Conservation (phyloP, 2,797 vertebrate species). For the Gobio occitaniae region DNA sequence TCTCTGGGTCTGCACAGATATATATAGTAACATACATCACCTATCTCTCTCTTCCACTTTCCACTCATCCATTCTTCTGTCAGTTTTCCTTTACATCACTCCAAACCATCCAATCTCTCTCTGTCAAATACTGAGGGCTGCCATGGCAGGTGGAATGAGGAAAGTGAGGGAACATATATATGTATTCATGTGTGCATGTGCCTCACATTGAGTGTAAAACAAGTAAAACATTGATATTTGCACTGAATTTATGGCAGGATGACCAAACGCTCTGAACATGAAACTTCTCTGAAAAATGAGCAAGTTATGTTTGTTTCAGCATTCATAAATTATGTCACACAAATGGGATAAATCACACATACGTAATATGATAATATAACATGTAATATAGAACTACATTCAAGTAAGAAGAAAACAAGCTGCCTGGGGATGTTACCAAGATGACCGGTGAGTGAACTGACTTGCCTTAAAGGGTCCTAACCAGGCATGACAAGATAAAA, state of each 20-base stretch:
- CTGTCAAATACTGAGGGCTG: constrained; percentile 19
- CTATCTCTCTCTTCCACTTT: constrained; percentile 7
- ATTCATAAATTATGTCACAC: background rate
- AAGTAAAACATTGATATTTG: background rate
- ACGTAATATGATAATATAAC: background rate
- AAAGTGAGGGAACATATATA: constrained; percentile 2
- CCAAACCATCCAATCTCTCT: constrained; percentile 26
- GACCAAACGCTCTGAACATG: background rate
- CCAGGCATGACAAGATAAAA: constrained; percentile 29
- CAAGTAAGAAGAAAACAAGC: background rate
- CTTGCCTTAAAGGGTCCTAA: constrained; percentile 34
- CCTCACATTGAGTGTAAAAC: background rate
- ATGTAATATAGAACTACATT: background rate
- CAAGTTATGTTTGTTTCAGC: background rate
- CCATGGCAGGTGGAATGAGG: constrained; percentile 15
- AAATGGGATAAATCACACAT: background rate
- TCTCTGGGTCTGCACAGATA: constrained; percentile 13
- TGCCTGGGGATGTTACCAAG: background rate
- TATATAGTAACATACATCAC: constrained; percentile 20
- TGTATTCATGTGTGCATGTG: background rate
- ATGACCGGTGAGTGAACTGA: constrained; percentile 7
- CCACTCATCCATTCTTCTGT: constrained; percentile 10
- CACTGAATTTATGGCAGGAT: background rate
- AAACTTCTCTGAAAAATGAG: background rate
- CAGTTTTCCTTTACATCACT: constrained; percentile 24